Percentiles rank a stretch among this genome's conserved stretches.
These are phyloP conservation scores for Xerus inauris DNA, from an alignment of 2,113 vertebrate species.

Conservation along the genomic window DNA sequence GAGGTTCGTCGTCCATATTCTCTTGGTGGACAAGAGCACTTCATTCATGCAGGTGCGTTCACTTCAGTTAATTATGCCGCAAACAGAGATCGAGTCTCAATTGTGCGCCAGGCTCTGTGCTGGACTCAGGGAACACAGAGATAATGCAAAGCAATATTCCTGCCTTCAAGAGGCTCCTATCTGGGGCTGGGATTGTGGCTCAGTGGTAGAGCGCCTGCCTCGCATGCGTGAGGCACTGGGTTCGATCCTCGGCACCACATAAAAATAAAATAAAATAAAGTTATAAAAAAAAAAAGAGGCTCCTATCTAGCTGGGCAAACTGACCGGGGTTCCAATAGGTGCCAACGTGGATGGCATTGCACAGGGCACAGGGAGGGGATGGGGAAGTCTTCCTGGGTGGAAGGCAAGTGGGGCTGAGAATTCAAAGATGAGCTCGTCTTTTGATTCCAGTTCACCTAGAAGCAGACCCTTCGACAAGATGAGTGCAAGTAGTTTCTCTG, in stretches of 20 bases:
- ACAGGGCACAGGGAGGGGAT: background rate
- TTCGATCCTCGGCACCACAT: too few relatives aligned
- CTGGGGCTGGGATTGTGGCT: too few relatives aligned
- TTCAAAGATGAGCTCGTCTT: background rate
- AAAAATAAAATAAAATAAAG: too few relatives aligned
- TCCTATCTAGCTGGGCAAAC: background rate
- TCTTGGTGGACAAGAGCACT: constrained; percentile 51
- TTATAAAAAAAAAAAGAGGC: too few relatives aligned
- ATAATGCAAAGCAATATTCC: background rate
- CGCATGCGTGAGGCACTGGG: too few relatives aligned
- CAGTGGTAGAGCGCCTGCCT: too few relatives aligned
- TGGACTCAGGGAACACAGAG: background rate
- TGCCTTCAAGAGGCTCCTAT: background rate
- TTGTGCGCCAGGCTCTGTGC: background rate
- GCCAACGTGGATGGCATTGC: background rate
- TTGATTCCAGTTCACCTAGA: background rate
- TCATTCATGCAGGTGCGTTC: background rate
- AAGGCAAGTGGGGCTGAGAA: background rate
- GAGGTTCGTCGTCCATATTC: background rate
- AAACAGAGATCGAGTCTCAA: background rate
- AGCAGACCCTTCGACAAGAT: background rate
- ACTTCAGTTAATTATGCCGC: constrained; percentile 30
- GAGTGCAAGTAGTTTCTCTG: background rate
- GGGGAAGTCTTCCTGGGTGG: background rate
- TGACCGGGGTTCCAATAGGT: background rate